Evolutionary conservation across 2,888 invertebrate species (phyloP).

Genomic region (Dugesia japonica): DNA sequence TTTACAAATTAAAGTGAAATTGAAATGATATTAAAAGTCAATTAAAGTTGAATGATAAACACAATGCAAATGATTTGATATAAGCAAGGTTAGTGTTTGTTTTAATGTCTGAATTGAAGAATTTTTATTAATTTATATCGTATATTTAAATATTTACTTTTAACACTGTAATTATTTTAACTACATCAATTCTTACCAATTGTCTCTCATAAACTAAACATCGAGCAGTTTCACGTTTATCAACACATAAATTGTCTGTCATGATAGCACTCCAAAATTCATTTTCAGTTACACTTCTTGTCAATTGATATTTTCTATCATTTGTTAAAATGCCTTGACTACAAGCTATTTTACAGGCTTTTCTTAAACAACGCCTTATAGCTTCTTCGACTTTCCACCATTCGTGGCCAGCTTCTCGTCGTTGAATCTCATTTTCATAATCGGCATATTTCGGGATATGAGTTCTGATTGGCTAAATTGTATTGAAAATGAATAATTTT

Average conservation of each 20-base stretch:
- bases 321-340: not conserved
- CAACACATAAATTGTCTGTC: not conserved
- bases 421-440: conserved; percentile 37
- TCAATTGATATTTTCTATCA: not conserved
- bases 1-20: too few species aligned
- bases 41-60: too few species aligned
- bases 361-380: conserved; percentile 22
- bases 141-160: too few species aligned
- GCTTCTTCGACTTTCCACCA: conserved; percentile 32
- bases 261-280: not conserved
- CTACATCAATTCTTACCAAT: not conserved
- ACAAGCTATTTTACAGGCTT: not conserved
- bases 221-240: not conserved
- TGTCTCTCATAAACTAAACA: not conserved
- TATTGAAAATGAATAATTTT: too few species aligned
- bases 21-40: too few species aligned
- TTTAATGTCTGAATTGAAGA: too few species aligned
- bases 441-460: conserved; percentile 39
- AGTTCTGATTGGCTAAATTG: conserved; percentile 40
- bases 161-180: not conserved
- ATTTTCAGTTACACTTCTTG: not conserved
- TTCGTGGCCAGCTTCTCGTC: conserved; percentile 27
- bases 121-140: too few species aligned
- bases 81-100: too few species aligned
- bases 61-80: too few species aligned